Base-by-base conservation (phyloP, 2,888 invertebrate genomes). In the Aromia moschata region DNA sequence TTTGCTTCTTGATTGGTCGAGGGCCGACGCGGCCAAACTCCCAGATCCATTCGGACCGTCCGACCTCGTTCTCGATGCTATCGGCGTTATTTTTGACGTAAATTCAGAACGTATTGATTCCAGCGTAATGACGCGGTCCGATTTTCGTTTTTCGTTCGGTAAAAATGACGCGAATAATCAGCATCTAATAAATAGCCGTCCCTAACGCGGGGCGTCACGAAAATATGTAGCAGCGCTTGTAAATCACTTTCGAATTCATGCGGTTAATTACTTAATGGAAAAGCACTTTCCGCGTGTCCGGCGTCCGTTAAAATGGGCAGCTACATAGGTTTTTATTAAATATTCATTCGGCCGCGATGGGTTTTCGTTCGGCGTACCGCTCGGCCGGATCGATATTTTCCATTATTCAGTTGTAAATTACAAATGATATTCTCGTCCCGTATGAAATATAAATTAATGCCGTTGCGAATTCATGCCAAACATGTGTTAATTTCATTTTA, bases 401-500 rank as follows among this genome's bases (percentile, higher is more conserved):
- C 69, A 71, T 67, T 70, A 70, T 64, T 69, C 58, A 60, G 59
- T 64, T 54, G 60, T 68, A 67, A 71, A 71, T 73, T 69, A 67
- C 71, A 61, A 68, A 74, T 67, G 67, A 71, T 71, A 72, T 68
- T 67, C 63, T n/a, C 69, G 67, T 68, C 66, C 63, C 56, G 66
- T 73, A 73, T 72, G 73, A 73, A 73, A 73, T 73, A 74, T 74
- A 73, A 74, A 74, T 74, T 70, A 65, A 69, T 68, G 72, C 65
- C 64, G 64, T 66, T 66, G 68, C 68, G 65, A 70, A 71, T 71
- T 65, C 71, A 73, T 72, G 71, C 66, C 69, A 70, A 70, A 72
- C 73, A 73, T 70, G 72, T 74, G 74, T 73, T 70, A 74, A 73
- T 74, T 74, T 74, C 69, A 70, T 73, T 74, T 74, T 74, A 74